Base-by-base conservation (phyloP, 1,140 invertebrate genomes). In the Drosophila virilis region DNA sequence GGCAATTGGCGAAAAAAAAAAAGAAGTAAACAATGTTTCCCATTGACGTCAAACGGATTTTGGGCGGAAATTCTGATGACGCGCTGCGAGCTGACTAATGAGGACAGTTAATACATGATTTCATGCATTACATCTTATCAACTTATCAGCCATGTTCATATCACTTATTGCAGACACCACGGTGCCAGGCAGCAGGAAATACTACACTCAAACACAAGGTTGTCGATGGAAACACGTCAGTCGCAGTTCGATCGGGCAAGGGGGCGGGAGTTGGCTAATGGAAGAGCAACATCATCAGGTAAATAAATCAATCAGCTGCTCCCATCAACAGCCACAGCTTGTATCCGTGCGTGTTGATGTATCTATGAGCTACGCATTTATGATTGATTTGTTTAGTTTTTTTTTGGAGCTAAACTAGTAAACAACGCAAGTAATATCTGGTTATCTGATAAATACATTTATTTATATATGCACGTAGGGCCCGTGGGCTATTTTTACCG, bases 241-340 rank as follows among this genome's bases (percentile, higher is more conserved):
- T 57, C 8, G 32, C 15, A 38, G n/a, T 0, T 40, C 12, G 12
- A 40, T 40, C 22, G 22, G 12, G 12, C 12, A 28, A 13, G 10
- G 2, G 22, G 22, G 22, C 4, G 22, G 22, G 22, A 0, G 22
- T 0, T 28, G 22, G 4, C 22, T 28, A 28, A 28, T 28, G 22
- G 22, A 28, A 5, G 22, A 28, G 38, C 58, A 32, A 32, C 67
- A 62, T 51, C 55, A 72, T 38, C 22, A 52, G 51, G 66, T 79
- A 72, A 88, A 85, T 78, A 78, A 88, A 85, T 85, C 83, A 78
- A 76, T 82, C 82, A 76, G 42, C 74, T 35, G 62, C 12, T 10
- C n/a, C 13, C 59, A 60, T 54, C 55, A 59, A 8, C 65, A 10
- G 17, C 13, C 51, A 62, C 28, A 32, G 13, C 32, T 58, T 55